These are phyloP conservation scores for Hemistola chrysoprasaria DNA, from an alignment of 2,888 invertebrate species.

Conservation along the genomic window DNA sequence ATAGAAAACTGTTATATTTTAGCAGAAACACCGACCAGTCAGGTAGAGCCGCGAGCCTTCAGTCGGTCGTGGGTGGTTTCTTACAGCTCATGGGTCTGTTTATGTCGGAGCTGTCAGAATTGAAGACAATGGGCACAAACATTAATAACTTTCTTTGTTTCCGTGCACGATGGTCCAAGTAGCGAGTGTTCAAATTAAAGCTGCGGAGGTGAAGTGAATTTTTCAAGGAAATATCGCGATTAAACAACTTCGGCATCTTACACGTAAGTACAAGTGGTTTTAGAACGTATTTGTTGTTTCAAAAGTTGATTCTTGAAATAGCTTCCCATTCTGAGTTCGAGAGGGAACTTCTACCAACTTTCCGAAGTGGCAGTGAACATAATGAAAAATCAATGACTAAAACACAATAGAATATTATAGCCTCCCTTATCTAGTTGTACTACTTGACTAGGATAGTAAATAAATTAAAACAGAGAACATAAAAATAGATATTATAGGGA, in stretches of 20 bases:
- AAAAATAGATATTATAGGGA: too few species aligned
- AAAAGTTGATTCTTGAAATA: too few species aligned
- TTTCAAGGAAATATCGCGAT: slow-evolving; percentile 2
- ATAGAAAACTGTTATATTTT: slow-evolving; percentile 64
- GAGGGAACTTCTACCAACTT: too few species aligned
- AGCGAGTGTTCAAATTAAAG: slow-evolving; percentile 39
- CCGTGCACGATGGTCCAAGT: slow-evolving; percentile 48
- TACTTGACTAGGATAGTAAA: too few species aligned
- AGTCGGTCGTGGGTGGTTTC: slow-evolving; percentile 22
- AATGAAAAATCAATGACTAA: too few species aligned
- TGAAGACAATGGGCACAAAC: slow-evolving; percentile 71
- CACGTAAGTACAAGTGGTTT: background rate
- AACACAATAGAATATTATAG: too few species aligned
- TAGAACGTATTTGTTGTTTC: too few species aligned
- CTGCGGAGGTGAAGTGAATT: slow-evolving; percentile 1
- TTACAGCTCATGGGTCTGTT: slow-evolving; percentile 39
- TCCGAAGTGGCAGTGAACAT: too few species aligned
- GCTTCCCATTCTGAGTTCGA: too few species aligned
- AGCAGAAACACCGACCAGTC: slow-evolving; percentile 51
- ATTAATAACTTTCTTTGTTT: slow-evolving; percentile 80
- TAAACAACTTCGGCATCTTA: background rate
- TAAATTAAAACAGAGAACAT: too few species aligned
- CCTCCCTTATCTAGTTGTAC: too few species aligned
- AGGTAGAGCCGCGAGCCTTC: slow-evolving; percentile 39
- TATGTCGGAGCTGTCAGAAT: slow-evolving; percentile 54